Percentiles rank a stretch among this genome's conserved stretches.
Conservation (phyloP, 2,888 invertebrate species). For the Euphydryas editha region DNA sequence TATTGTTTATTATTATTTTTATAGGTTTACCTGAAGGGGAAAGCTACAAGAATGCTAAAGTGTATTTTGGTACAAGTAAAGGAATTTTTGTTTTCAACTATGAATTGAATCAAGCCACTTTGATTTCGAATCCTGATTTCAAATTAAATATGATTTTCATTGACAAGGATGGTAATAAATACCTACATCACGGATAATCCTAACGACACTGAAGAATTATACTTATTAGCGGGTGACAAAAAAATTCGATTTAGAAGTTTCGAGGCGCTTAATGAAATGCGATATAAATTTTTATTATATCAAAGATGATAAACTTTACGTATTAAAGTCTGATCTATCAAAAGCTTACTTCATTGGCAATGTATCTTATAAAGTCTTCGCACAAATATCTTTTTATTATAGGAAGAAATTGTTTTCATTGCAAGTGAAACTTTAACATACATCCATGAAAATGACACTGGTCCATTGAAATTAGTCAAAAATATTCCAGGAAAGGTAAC, state of each 20-base stretch:
- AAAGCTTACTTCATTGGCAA: slow-evolving; percentile 58
- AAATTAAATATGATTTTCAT: slow-evolving; percentile 67
- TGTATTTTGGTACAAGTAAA: slow-evolving; percentile 69
- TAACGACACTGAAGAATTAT: slow-evolving; percentile 66
- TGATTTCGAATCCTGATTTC: slow-evolving; percentile 53
- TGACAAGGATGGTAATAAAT: slow-evolving; percentile 70
- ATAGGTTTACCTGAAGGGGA: slow-evolving; percentile 65
- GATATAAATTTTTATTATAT: slow-evolving; percentile 72
- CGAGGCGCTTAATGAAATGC: slow-evolving; percentile 63
- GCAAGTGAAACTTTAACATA: slow-evolving; percentile 64
- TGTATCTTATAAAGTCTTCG: slow-evolving; percentile 62
- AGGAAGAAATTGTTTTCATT: slow-evolving; percentile 60
- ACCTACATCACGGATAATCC: slow-evolving; percentile 63
- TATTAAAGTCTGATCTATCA: slow-evolving; percentile 57
- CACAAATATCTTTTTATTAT: slow-evolving; percentile 68
- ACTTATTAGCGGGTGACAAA: slow-evolving; percentile 59
- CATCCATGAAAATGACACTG: slow-evolving; percentile 64
- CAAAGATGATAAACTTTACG: slow-evolving; percentile 60
- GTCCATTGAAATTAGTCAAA: slow-evolving; percentile 56
- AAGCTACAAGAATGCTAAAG: slow-evolving; percentile 61
- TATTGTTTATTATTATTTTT: too few relatives aligned
- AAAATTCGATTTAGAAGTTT: slow-evolving; percentile 61
- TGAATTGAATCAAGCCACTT: slow-evolving; percentile 54
- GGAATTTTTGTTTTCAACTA: slow-evolving; percentile 68
- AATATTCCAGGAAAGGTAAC: slow-evolving; percentile 63